phyloP scores from a whole-genome alignment of 2,888 invertebrate genomes.

The Acleris sparsana region DNA sequence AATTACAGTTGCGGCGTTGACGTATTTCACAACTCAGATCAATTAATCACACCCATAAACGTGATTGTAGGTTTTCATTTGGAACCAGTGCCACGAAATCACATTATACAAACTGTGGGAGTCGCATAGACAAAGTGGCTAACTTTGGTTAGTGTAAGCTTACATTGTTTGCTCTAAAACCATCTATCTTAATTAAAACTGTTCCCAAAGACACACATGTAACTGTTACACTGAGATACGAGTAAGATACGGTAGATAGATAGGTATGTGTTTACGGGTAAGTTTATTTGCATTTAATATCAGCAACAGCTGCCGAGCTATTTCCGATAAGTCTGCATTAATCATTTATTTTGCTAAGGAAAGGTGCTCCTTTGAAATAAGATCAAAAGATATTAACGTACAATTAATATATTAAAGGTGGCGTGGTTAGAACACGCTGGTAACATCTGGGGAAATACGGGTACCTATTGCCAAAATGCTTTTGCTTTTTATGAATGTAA shows the following conservation, averaged over 20 bases:
- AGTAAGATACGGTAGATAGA: background rate
- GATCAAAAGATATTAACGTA: constrained; percentile 14
- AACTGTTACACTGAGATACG: background rate
- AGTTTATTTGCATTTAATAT: constrained; percentile 44
- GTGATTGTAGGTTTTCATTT: background rate
- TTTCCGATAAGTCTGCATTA: constrained; percentile 43
- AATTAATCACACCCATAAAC: background rate
- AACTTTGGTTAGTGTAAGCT: too few relatives aligned
- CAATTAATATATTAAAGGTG: background rate
- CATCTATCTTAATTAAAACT: constrained; percentile 24
- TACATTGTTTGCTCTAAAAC: constrained; percentile 17
- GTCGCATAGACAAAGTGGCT: too few relatives aligned
- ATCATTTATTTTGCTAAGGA: constrained; percentile 29
- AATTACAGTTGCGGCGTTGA: background rate
- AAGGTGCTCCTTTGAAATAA: constrained; percentile 36
- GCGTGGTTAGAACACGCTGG: too few relatives aligned
- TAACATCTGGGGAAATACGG: background rate
- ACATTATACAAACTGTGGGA: too few relatives aligned
- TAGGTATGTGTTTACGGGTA: constrained; percentile 22
- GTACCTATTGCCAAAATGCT: background rate
- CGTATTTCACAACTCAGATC: background rate
- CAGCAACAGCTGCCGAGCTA: constrained; percentile 45
- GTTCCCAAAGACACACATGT: constrained; percentile 1
- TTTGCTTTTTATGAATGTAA: too few relatives aligned
- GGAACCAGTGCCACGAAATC: too few relatives aligned